Conservation (phyloP, 2,888 invertebrate species). For the Barypeithes pellucidus region DNA sequence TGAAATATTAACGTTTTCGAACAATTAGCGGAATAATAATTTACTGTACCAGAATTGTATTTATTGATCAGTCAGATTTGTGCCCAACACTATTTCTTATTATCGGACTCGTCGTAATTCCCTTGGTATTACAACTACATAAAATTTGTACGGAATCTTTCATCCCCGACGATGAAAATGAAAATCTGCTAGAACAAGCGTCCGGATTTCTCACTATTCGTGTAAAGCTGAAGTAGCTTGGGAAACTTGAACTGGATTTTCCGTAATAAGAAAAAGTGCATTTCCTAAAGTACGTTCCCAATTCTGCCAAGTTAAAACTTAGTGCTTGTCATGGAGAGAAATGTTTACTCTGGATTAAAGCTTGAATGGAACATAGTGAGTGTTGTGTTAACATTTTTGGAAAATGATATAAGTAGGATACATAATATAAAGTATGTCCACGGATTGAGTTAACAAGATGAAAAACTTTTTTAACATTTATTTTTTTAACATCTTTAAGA, state of each 20-base stretch:
- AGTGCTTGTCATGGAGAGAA: neutral
- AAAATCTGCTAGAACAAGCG: too few species aligned
- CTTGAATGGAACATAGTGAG: neutral
- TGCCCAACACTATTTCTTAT: neutral
- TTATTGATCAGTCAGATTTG: too few species aligned
- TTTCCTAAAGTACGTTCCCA: constrained; percentile 8
- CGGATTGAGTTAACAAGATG: too few species aligned
- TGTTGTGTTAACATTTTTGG: too few species aligned
- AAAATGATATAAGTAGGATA: too few species aligned
- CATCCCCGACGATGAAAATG: neutral
- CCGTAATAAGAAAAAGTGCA: constrained; percentile 1
- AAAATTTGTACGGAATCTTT: constrained; percentile 1
- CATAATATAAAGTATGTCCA: too few species aligned
- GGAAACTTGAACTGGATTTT: constrained; percentile 18
- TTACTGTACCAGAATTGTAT: too few species aligned
- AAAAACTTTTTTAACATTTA: too few species aligned
- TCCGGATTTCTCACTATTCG: constrained; percentile 16
- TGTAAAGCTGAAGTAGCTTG: constrained; percentile 13
- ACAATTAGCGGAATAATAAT: too few species aligned
- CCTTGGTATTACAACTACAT: constrained; percentile 5
- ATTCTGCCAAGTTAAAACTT: constrained; percentile 10
- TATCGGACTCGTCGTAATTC: neutral
- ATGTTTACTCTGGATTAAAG: neutral
- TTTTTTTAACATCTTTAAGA: too few species aligned
- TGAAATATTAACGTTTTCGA: too few species aligned